These are phyloP conservation scores for Synanthedon andrenaeformis DNA, from an alignment of 2,888 invertebrate species.

Conservation along the genomic window DNA sequence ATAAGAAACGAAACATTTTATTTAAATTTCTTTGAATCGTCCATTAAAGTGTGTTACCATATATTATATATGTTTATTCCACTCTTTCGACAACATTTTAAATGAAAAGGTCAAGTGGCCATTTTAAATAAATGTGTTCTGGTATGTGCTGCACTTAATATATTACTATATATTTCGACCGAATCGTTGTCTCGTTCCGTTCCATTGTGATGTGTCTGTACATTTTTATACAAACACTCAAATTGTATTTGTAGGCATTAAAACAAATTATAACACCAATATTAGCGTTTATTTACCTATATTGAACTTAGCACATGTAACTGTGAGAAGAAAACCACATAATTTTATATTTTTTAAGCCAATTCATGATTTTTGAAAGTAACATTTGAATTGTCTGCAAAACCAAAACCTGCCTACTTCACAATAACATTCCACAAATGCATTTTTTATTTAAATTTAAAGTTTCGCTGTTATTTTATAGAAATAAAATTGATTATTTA, in stretches of 20 bases:
- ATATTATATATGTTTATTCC: conserved; percentile 29
- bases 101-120: conserved; percentile 11
- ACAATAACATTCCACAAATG: not conserved
- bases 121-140: conserved; percentile 27
- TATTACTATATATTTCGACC: conserved; percentile 14
- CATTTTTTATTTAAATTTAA: not conserved
- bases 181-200: conserved; percentile 47
- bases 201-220: conserved; percentile 38
- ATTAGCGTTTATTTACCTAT: conserved; percentile 19
- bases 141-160: conserved; percentile 24
- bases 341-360: too few species aligned
- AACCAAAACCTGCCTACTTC: too few species aligned
- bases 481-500: too few species aligned
- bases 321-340: too few species aligned
- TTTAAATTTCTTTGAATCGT: conserved; percentile 37
- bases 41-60: conserved; percentile 18
- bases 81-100: conserved; percentile 32
- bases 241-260: too few species aligned
- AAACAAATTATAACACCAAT: conserved; percentile 32
- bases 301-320: too few species aligned
- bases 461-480: too few species aligned
- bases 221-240: conserved; percentile 19
- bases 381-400: too few species aligned
- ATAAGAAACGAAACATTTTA: conserved; percentile 15
- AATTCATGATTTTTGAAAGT: too few species aligned